phyloP scores from a whole-genome alignment of 2,113 vertebrate genomes.

The Cynocephalus volans region DNA sequence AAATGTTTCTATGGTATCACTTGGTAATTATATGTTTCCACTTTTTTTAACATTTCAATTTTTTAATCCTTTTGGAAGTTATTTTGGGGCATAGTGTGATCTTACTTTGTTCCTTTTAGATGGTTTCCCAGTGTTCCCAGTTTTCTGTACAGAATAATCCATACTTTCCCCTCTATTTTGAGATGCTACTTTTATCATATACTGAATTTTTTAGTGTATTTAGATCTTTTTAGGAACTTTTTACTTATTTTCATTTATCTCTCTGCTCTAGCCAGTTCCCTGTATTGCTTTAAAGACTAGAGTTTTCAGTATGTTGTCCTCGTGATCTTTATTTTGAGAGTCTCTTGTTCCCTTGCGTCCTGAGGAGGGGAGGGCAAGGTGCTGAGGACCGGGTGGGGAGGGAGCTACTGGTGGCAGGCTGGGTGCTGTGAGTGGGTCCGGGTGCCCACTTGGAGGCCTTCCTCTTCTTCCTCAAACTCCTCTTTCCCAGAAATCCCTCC shows the following conservation, averaged over 20 bases:
- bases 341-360: not conserved
- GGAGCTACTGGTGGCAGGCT: not conserved
- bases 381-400: not conserved
- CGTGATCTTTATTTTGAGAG: slow-evolving; percentile 21
- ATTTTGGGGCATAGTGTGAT: not conserved
- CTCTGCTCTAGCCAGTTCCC: not conserved
- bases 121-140: not conserved
- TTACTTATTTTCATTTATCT: not conserved
- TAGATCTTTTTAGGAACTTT: slow-evolving; percentile 51
- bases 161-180: not conserved
- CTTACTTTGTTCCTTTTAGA: slow-evolving; percentile 3
- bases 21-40: slow-evolving; percentile 43
- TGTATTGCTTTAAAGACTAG: not conserved
- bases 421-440: not conserved
- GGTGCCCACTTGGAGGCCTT: not conserved
- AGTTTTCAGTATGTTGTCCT: slow-evolving; percentile 20
- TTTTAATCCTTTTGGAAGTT: slow-evolving; percentile 51
- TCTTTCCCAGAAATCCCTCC: not conserved
- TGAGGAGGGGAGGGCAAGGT: not conserved
- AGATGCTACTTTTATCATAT: slow-evolving; percentile 34
- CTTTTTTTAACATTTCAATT: slow-evolving; percentile 38
- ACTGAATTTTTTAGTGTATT: not conserved
- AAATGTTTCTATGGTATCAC: not conserved
- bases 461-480: not conserved
- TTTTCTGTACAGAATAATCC: not conserved